A percentile compares a stretch with the other conserved stretches of the same genome.
Conservation (phyloP, 2,797 vertebrate species). For the Rhinella marina region DNA sequence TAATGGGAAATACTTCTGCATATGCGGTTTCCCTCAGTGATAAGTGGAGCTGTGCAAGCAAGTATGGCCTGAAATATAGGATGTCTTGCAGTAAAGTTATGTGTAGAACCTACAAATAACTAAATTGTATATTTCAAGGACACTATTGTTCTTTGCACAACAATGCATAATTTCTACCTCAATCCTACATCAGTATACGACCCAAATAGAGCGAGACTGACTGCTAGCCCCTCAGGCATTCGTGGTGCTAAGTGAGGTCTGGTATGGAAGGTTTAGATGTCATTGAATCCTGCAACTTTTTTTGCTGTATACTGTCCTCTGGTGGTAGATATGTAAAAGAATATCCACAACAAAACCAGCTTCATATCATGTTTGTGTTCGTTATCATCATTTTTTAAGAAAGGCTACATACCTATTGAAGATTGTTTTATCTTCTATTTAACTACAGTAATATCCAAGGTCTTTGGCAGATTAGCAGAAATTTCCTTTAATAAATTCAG, state of each 20-base stretch:
- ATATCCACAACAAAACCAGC: too few species aligned
- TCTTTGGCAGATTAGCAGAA: too few species aligned
- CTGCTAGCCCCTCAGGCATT: background rate
- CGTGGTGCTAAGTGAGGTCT: background rate
- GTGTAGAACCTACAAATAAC: background rate
- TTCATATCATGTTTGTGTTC: too few species aligned
- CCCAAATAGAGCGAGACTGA: background rate
- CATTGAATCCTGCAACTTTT: background rate
- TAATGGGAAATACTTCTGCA: background rate
- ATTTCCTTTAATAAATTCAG: too few species aligned
- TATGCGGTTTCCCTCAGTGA: background rate
- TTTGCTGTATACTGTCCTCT: background rate
- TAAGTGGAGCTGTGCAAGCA: background rate
- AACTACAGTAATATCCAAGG: too few species aligned
- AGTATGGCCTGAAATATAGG: background rate
- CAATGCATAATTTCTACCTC: background rate
- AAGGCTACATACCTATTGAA: too few species aligned
- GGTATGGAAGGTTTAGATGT: background rate
- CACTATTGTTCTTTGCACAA: background rate
- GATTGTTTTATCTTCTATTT: too few species aligned
- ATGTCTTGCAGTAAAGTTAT: background rate
- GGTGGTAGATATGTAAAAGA: background rate
- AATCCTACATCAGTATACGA: background rate
- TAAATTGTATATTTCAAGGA: too few species aligned
- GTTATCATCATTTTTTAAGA: too few species aligned